Percentiles rank a stretch among this genome's conserved stretches.
Evolutionary conservation across 1,140 invertebrate species (phyloP).

Genomic region (Zophobas morio): DNA sequence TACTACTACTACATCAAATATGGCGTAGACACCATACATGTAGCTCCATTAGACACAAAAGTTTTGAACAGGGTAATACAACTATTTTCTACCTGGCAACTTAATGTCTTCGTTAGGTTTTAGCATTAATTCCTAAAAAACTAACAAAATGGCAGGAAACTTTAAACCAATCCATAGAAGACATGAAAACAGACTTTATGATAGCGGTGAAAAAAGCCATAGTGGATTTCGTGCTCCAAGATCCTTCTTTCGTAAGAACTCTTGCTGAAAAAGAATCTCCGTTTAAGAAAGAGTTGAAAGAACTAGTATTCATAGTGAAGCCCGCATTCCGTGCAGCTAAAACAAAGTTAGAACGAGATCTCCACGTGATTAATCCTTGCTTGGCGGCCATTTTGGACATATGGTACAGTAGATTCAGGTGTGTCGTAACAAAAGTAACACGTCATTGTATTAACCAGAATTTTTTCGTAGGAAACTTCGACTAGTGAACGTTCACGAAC

Average conservation of each 20-base stretch:
- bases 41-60: constrained; percentile 82
- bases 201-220: constrained; percentile 90
- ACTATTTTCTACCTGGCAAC: too few relatives aligned
- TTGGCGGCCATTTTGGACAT: constrained; percentile 85
- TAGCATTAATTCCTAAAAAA: constrained; percentile 69
- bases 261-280: constrained; percentile 68
- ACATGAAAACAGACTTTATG: constrained; percentile 85
- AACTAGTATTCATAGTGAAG: constrained; percentile 77
- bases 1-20: constrained; percentile 94
- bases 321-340: constrained; percentile 69
- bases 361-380: constrained; percentile 87
- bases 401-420: constrained; percentile 87
- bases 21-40: constrained; percentile 89
- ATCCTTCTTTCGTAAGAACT: constrained; percentile 73
- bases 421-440: constrained; percentile 7
- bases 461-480: constrained; percentile 64
- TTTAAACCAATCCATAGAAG: constrained; percentile 72
- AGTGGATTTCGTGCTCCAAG: constrained; percentile 89
- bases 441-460: constrained; percentile 10
- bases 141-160: constrained; percentile 74
- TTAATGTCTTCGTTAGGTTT: constrained; percentile 61
- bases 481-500: constrained; percentile 70
- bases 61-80: constrained; percentile 70
- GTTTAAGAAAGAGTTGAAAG: constrained; percentile 74
- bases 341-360: constrained; percentile 72